A percentile compares a stretch with the other conserved stretches of the same genome.
Evolutionary conservation across 1,140 invertebrate species (phyloP).

Genomic region (Bathynomus jamesi): DNA sequence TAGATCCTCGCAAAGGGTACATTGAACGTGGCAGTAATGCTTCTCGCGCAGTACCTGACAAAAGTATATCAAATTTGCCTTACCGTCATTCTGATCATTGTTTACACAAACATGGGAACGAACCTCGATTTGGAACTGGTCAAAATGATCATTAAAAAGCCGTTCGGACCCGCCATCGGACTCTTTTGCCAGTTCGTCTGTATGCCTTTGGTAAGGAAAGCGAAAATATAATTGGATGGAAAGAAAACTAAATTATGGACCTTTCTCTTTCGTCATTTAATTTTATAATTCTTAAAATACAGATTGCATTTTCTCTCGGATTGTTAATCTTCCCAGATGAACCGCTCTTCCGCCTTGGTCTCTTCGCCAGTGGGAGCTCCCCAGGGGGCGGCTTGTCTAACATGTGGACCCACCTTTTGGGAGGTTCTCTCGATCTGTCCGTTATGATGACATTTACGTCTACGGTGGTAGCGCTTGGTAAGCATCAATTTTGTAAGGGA

Average conservation of each 20-base stretch:
- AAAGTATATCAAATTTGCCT: background rate
- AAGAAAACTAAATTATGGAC: no score
- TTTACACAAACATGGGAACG: slow-evolving; percentile 42
- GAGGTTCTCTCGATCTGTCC: slow-evolving; percentile 4
- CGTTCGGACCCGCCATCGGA: slow-evolving; percentile 43
- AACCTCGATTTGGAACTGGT: slow-evolving; percentile 43
- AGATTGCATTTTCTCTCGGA: slow-evolving; percentile 1
- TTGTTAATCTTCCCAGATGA: background rate
- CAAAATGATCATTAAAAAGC: slow-evolving; percentile 41
- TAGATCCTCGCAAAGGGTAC: background rate
- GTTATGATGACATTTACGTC: slow-evolving; percentile 7
- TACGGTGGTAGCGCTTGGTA: background rate
- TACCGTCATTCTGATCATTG: background rate
- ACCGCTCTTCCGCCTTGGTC: background rate
- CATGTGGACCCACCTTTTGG: slow-evolving; percentile 5
- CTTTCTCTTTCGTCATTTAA: no score
- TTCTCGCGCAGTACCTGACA: background rate
- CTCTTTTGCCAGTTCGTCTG: slow-evolving; percentile 44
- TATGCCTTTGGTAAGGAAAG: slow-evolving; percentile 44
- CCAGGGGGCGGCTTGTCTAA: slow-evolving; percentile 3
- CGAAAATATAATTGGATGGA: no score
- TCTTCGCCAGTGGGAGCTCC: background rate
- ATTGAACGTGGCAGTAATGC: background rate
- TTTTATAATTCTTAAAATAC: no score
- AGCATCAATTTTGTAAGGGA: background rate